Evolutionary conservation across 2,797 vertebrate species (phyloP), one percentile per base, ranked within the genome.

Genomic region (Mormyrops attenuatus): DNA sequence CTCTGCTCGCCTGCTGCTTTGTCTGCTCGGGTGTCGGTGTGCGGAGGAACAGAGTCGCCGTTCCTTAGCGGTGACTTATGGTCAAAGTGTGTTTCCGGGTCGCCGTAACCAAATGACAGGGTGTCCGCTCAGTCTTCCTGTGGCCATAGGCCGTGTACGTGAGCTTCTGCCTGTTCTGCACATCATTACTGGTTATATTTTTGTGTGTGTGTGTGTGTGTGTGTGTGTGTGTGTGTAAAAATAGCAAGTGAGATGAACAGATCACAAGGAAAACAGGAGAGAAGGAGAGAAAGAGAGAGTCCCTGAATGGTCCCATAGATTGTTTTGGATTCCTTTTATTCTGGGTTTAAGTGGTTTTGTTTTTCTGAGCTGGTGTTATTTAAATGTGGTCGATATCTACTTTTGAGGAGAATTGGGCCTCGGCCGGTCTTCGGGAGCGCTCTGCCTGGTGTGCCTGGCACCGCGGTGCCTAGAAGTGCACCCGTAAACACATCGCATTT

Each of bases 271-370:
- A 41, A 44, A 49, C 3, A 17, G 53, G 17, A 20, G 53, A 44
- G 30, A n/a, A 53, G 80, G 38, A 5, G 22, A 22, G 26, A 22
- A 15, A 52, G 30, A 38, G 63, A 15, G 41, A 38, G n/a, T 86
- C 57, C 57, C 41, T 20, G 60, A 34, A 86, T 50, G n/a, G 38
- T 66, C 34, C 15, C 53, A 9, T 44, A 41, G 49, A 44, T 87
- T 63, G 57, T 86, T 89, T 73, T 85, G 82, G 57, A 69, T 89
- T 86, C 57, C 30, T 50, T 50, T 47, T 66, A 53, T 89, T 41
- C 30, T 38, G 26, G 69, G 30, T 77, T 77, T 77, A 38, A 66
- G 55, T 85, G 38, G 47, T 15, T 38, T 47, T 63, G 47, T 60
- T 30, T 55, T 87, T 60, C 84, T 20, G 84, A 49, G 41, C 13